Conservation (phyloP, 92 coral and sea anemone genomes). For the Porites lobata region DNA sequence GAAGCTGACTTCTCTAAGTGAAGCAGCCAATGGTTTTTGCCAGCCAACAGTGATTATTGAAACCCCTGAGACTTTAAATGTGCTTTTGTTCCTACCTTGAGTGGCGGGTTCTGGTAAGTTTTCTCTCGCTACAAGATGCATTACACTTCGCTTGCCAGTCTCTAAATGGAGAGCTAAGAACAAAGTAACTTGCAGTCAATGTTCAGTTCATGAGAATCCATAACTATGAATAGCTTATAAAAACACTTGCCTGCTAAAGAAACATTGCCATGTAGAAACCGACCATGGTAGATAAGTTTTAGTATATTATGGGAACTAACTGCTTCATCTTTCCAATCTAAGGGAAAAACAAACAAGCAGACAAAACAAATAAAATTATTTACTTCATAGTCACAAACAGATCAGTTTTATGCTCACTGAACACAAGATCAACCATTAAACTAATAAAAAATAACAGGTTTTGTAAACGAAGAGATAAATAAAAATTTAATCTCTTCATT, state of each 20-base stretch:
- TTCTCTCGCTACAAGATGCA: conserved; percentile 98
- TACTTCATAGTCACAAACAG: too few relatives aligned
- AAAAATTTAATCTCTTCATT: too few relatives aligned
- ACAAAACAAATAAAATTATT: background rate
- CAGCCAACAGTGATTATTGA: too few relatives aligned
- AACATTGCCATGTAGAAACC: conserved; percentile 99
- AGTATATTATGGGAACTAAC: conserved; percentile 94
- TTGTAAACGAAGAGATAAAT: too few relatives aligned
- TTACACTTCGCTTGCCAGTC: conserved; percentile 95
- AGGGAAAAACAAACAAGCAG: background rate
- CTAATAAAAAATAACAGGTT: too few relatives aligned
- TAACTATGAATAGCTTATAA: background rate
- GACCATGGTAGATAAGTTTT: conserved; percentile 96
- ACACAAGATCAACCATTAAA: too few relatives aligned
- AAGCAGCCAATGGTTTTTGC: too few relatives aligned
- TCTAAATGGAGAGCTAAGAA: conserved; percentile 88
- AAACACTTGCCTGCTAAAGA: conserved; percentile 87
- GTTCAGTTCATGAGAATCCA: background rate
- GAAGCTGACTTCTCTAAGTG: too few relatives aligned
- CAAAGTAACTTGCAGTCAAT: background rate
- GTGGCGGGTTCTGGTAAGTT: conserved; percentile 98
- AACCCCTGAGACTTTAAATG: background rate
- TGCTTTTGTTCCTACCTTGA: conserved; percentile 73
- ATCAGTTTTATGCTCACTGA: too few relatives aligned
- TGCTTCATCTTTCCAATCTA: conserved; percentile 93